Conservation (phyloP, 2,888 invertebrate genomes). For the Epirrhoe alternata region DNA sequence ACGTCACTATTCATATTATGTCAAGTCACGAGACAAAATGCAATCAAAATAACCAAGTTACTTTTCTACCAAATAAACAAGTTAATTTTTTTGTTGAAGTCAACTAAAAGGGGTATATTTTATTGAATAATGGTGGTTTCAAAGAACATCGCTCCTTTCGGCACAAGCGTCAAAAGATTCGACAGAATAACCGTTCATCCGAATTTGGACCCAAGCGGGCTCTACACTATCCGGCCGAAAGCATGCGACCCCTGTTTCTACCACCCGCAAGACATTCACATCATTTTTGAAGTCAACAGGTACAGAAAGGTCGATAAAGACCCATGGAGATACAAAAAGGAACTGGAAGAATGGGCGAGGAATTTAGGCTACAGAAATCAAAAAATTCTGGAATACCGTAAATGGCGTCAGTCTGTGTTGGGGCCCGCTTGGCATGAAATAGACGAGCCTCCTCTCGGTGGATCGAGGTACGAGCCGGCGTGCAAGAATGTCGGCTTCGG, state of each 20-base stretch:
- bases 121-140: slow-evolving; percentile 37
- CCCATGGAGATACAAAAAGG: slow-evolving; percentile 71
- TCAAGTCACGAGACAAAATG: not conserved
- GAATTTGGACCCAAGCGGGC: slow-evolving; percentile 64
- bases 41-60: slow-evolving; percentile 14
- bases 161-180: slow-evolving; percentile 58
- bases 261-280: slow-evolving; percentile 55
- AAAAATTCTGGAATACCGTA: slow-evolving; percentile 57
- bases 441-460: slow-evolving; percentile 34
- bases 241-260: slow-evolving; percentile 72
- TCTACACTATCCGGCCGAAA: slow-evolving; percentile 52
- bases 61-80: not conserved
- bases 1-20: not conserved
- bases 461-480: slow-evolving; percentile 53
- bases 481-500: slow-evolving; percentile 72
- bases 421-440: slow-evolving; percentile 73
- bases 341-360: slow-evolving; percentile 72
- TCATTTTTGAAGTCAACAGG: slow-evolving; percentile 59
- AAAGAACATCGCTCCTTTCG: slow-evolving; percentile 51
- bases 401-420: slow-evolving; percentile 59
- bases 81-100: not conserved
- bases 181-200: slow-evolving; percentile 67
- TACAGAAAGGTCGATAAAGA: slow-evolving; percentile 56
- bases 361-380: slow-evolving; percentile 77
- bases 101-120: not conserved